Evolutionary conservation across 2,888 invertebrate genomes (phyloP), one percentile per base, ranked within the genome.

Genomic region (Drosophila mimetica): DNA sequence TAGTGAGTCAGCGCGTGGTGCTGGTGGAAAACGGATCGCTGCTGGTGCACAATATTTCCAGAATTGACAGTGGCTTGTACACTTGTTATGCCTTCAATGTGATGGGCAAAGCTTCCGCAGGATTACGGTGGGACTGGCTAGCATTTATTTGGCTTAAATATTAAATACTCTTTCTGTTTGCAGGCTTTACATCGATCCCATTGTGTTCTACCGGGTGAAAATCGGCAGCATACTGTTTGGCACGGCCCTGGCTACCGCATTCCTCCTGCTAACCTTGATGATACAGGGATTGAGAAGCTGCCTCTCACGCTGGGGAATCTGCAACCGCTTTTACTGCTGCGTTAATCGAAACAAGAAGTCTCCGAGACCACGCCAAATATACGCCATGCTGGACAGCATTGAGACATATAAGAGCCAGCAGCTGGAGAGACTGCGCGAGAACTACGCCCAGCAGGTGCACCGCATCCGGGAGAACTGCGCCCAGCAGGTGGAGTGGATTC

Each of bases 401-500:
- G 97, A 98, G 90, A 95, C 95, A 76, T 97, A 97, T 92, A 97
- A 97, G 92, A 95, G 95, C 70, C 96, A 95, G 90, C 97, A 98
- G 89, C 92, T 98, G 86, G 97, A 98, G 85, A 95, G 95, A 85
- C 92, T 98, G 70, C 93, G 97, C 28, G 98, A 98, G 90, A 98
- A 98, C 92, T 98, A 98, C 91, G 95, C 97, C 51, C 95, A 95
- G 91, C 98, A 98, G 94, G 97, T 98, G 79, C 96, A 96, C 91
- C 94, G 96, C 75, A 97, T 98, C 86, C 96, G 96, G 89, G 98
- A 98, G 89, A 98, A 98, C 90, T 98, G 98, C 90, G 94, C 96
- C 25, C 96, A 96, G 90, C 98, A 98, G 92, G 96, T 98, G 93
- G 98, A 98, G 88, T 97, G 97, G 95, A 96, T 98, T 77, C 95